Base-by-base conservation (phyloP, 2,797 vertebrate species). In the Sebastes reedi region DNA sequence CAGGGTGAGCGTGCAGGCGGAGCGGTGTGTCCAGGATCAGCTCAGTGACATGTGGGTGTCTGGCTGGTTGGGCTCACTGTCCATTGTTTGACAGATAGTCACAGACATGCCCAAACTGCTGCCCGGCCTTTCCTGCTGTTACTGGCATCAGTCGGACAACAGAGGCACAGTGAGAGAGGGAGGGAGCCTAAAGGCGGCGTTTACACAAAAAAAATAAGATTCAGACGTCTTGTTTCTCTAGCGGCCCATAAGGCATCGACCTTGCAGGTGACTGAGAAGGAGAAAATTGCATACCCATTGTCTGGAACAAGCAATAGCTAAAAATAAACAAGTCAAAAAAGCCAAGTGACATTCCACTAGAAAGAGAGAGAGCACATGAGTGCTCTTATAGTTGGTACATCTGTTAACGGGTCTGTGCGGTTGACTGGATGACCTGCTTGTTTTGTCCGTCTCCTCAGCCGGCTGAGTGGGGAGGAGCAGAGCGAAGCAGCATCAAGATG, bases 41-140 rank as follows among this genome's bases (percentile, higher is more conserved):
- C 75, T 89, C 82, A 56, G 78, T 87, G 79, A 84, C 87, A 84
- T 66, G 76, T 18, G 22, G 75, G 64, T 46, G 78, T 86, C 84
- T 89, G 81, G 85, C 72, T 72, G 79, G 67, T 82, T 81, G 68
- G 80, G 77, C 83, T 90, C 80, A 67, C 72, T 74, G 67, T 85
- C 77, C 86, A 86, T 75, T 76, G 61, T 92, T 85, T 92, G 89
- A 90, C 84, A 83, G 76, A 90, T 87, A 80, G 80, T 90, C 84
- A 73, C 79, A 81, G 79, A 87, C 83, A 80, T 84, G 72, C 78
- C 81, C 82, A 91, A 83, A 88, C 85, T 70, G 83, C 67, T 76
- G 78, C 80, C 66, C 16, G 4, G 66, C 72, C 75, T 59, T 52
- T 75, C 73, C 73, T 69, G 74, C 84, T 83, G 76, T 70, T 83